Evolutionary conservation across 2,888 invertebrate genomes (phyloP), one percentile per base, ranked within the genome.

Genomic region (Cryptus viduatorius): DNA sequence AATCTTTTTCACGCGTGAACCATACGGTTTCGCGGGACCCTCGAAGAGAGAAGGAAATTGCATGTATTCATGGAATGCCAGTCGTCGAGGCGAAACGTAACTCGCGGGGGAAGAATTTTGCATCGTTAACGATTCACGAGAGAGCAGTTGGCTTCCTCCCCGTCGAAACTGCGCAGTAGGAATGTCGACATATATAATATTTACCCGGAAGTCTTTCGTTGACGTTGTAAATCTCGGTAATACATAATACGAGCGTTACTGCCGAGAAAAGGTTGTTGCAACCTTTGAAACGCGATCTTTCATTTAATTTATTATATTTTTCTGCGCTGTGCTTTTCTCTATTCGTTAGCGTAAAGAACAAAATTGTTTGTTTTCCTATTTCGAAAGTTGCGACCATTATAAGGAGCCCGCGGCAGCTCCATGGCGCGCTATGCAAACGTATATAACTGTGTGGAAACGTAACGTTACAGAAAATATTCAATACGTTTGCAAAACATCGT

Each of bases 91-190:
- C 53, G 67, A 29, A 44, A 75, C 44, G 68, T 64, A 44, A 24
- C 19, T 4, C 7, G 69, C 53, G 73, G 24, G 73, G 61, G n/a
- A 59, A 53, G 76, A 76, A 80, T 80, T 83, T 80, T 80, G 83
- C 79, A 67, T 79, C 83, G 79, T 79, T 76, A 72, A 79, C 76
- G 72, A 79, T 76, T 77, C 71, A 48, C 59, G 50, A 59, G n/a
- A 56, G 61, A 42, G 48, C 50, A 14, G 50, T 1, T 44, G 29
- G 19, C 42, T 16, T 29, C 37, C 50, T 31, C 12, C 75, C 68
- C 50, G 50, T 68, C 50, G 68, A 31, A 8, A 16, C 14, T 56
- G 73, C 44, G 56, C 59, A 19, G 53, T 10, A 16, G 46, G 53
- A 44, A 16, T 48, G 53, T 31, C 29, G 48, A 44, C 68, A 79